Base-by-base conservation (phyloP, 2,888 invertebrate species). In the Latheticus oryzae region DNA sequence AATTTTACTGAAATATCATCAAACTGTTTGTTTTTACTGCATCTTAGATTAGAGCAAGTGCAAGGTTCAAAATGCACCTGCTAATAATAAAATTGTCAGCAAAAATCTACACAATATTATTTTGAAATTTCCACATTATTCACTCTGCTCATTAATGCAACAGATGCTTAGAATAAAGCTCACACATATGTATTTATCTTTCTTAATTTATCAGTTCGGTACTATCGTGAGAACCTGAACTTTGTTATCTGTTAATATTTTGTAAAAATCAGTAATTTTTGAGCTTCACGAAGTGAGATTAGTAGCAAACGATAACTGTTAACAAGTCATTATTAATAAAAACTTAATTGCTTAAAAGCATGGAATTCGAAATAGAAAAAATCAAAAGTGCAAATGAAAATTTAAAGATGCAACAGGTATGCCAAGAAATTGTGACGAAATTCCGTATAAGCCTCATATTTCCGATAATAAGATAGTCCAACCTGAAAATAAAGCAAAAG, bases 1-100 rank as follows among this genome's bases (percentile, higher is more conserved):
- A 47, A 47, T 47, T 47, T 47, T 47, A 47, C 35, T 47, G 35
- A 47, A 47, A 47, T 47, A 47, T 47, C 47, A 47, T 47, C 47
- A 47, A 35, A 35, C 15, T 13, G 32, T 35, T 35, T 47, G 23
- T 32, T 47, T 23, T 33, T 47, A 11, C 24, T 24, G 7, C 21
- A 16, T 21, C 3, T n/a, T 2, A 26, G 9, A 26, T 19, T 19
- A 19, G 5, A 5, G 5, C n/a, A 26, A 26, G 9, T 23, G 21
- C 12, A 26, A 26, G 2, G 26, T 7, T 8, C 26, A 7, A 26
- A 26, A 26, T 26, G 7, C 9, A 8, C 9, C 26, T 9, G n/a
- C 9, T 9, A 21, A 21, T 5, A 21, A 21, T 21, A 21, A 21
- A 21, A 21, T 5, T 21, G 3, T 21, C 21, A 21, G 5, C 21